phyloP scores from a whole-genome alignment of 2,888 invertebrate species.

The Melieria omissa region DNA sequence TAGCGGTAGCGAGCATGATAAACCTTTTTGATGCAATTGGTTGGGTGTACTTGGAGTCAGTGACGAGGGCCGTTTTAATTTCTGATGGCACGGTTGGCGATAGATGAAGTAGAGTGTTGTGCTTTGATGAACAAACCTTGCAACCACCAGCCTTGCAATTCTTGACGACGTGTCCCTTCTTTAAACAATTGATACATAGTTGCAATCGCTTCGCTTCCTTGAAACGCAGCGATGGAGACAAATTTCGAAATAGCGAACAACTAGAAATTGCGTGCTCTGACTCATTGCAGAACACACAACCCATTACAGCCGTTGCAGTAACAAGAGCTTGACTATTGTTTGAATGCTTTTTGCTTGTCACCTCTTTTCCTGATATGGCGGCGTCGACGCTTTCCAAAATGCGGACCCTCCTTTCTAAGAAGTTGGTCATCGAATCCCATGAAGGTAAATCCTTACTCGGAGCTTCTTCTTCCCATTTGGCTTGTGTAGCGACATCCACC shows the following conservation, averaged over 20 bases:
- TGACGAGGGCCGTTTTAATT: slow-evolving; percentile 10
- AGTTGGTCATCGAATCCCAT: slow-evolving; percentile 7
- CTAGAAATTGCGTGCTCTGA: neutral
- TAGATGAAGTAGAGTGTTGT: slow-evolving; percentile 1
- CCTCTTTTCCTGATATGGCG: neutral
- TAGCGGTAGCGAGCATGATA: too few species aligned
- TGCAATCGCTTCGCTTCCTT: slow-evolving; percentile 30
- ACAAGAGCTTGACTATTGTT: neutral
- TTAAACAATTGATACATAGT: slow-evolving; percentile 27
- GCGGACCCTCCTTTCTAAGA: neutral
- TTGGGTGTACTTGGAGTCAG: neutral
- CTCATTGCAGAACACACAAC: neutral
- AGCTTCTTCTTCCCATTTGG: slow-evolving; percentile 36
- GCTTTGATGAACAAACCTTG: slow-evolving; percentile 12
- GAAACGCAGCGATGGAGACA: slow-evolving; percentile 15
- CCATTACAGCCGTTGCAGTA: neutral
- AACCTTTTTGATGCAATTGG: neutral
- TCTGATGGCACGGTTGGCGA: neutral
- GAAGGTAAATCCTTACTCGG: slow-evolving; percentile 1
- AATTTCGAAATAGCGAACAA: slow-evolving; percentile 22
- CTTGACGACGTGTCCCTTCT: slow-evolving; percentile 19
- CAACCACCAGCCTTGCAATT: slow-evolving; percentile 25
- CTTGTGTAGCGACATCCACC: slow-evolving; percentile 29
- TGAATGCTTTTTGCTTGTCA: neutral
- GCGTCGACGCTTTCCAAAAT: neutral